These are phyloP conservation scores for Podiceps cristatus DNA, from an alignment of 2,113 vertebrate genomes.

Conservation along the genomic window DNA sequence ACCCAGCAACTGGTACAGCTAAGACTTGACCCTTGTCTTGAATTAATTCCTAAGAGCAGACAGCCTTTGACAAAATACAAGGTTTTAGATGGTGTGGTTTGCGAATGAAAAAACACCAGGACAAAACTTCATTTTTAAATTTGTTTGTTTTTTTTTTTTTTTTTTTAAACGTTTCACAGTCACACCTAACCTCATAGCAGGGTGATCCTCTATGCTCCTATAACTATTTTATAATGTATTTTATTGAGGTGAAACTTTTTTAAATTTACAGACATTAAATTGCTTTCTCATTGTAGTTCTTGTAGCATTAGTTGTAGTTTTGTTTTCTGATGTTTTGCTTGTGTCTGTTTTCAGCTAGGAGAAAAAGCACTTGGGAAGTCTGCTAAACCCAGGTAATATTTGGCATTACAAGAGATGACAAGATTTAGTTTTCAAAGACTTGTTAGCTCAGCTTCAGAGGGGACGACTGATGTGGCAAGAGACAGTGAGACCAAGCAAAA, in stretches of 20 bases:
- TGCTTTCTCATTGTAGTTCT: not conserved
- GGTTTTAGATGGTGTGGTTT: not conserved
- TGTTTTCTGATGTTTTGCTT: not conserved
- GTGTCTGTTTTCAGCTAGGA: not conserved
- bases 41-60: not conserved
- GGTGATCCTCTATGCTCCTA: not conserved
- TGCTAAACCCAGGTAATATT: not conserved
- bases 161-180: not conserved
- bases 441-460: not conserved
- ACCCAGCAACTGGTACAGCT: not conserved
- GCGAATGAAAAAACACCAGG: not conserved
- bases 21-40: not conserved
- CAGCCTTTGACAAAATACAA: not conserved
- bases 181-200: not conserved
- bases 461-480: not conserved
- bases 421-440: not conserved
- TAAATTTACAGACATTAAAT: not conserved
- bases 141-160: no score
- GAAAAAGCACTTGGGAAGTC: not conserved
- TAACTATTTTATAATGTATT: not conserved
- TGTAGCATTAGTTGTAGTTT: not conserved
- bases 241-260: not conserved
- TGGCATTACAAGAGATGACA: not conserved
- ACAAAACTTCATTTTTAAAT: not conserved
- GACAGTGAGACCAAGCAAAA: not conserved